Base-by-base conservation (phyloP, 2,797 vertebrate genomes). In the Sebastolobus alascanus region DNA sequence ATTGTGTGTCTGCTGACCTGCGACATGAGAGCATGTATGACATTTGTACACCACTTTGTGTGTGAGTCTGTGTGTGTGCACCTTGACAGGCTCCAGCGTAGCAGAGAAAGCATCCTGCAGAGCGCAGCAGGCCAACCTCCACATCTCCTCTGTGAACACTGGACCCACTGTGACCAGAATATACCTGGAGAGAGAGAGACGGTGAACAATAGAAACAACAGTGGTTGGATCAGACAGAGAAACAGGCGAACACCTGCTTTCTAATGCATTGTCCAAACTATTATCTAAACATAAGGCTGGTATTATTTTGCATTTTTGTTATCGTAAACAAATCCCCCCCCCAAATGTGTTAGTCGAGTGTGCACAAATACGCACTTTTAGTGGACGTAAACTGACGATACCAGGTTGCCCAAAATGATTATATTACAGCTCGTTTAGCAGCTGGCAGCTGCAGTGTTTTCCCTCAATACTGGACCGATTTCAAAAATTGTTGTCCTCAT, bases 121-220 rank as follows among this genome's bases (percentile, higher is more conserved):
- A 6, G 98, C 98, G 18, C 97, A 99, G 91, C 98, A 99, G 0
- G 98, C 97, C 70, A 99, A 93, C 75, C 98, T 94, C 98, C 98
- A 99, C 98, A 99, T 99, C 80, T 99, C 98, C 68, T 99, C 98
- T 0, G 97, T 98, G 88, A 99, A 99, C 84, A 98, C 97, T 0
- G 98, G 98, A 11, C 98, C 98, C 0, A 97, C 98, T 0, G 97
- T 98, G 91, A 99, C 97, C 43, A 99, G 85, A 58, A 99, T 97
- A 1, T 99, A 99, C 89, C 98, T 99, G 92, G 0, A 73, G 18
- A 50, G 25, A 50, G 25, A 25, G 13, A 63, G 8, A 70, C 12
- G 14, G 18, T 5, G 27, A 25, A 3, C 12, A 52, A 18, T 1
- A 64, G 1, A 31, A 20, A 64, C 22, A 10, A 20, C n/a, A n/a